phyloP scores from a whole-genome alignment of 2,797 vertebrate genomes.

The Chiloscyllium punctatum region DNA sequence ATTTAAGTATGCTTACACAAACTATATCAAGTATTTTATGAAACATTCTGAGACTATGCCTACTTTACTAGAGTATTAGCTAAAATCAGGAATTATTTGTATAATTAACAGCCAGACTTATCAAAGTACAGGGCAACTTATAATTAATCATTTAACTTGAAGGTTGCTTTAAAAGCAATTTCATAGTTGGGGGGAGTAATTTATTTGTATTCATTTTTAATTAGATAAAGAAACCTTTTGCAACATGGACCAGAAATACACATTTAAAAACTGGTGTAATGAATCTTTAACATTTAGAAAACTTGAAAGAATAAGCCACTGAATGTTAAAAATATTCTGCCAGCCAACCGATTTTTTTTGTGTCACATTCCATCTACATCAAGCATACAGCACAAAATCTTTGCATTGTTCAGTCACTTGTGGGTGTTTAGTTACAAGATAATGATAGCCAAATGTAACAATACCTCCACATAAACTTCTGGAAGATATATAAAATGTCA shows the following conservation, averaged over 20 bases:
- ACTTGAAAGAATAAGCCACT: not conserved
- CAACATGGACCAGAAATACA: not conserved
- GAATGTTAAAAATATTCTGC: not conserved
- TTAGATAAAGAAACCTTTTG: not conserved
- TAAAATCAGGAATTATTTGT: not conserved
- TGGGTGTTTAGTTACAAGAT: not conserved
- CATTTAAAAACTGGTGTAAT: not conserved
- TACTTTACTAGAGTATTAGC: not conserved
- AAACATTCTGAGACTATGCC: not conserved
- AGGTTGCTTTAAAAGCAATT: not conserved
- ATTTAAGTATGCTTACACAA: not conserved
- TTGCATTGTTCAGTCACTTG: not conserved
- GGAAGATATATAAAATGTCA: not conserved
- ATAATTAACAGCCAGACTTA: not conserved
- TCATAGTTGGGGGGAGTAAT: not conserved
- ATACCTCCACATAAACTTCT: not conserved
- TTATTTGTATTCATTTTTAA: not conserved
- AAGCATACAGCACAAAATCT: not conserved
- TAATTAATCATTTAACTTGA: not conserved
- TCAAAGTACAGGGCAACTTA: not conserved
- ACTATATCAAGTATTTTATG: not conserved
- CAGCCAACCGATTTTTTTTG: not conserved
- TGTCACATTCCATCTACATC: not conserved
- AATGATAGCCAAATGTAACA: not conserved
- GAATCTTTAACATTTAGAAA: not conserved